Base-by-base conservation (phyloP, 1,140 invertebrate genomes). In the Coelopa frigida region DNA sequence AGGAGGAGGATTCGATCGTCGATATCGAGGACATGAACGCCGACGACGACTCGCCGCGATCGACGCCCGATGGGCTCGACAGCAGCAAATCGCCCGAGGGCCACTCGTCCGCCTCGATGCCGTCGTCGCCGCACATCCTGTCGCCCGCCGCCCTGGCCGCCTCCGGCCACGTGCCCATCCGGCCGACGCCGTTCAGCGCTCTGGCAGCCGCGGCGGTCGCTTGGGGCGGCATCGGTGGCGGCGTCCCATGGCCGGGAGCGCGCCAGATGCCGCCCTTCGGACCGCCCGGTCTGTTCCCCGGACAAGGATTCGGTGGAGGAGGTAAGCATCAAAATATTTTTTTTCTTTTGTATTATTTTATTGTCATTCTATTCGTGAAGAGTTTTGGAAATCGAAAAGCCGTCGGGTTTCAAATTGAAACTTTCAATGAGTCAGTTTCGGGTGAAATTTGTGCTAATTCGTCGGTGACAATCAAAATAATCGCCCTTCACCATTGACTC, bases 171-270 rank as follows among this genome's bases (percentile, higher is more conserved):
- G 73, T 73, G 12, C 77, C 76, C 40, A 81, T 82, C 17, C 60
- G 80, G 52, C 80, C 80, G 27, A 83, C 79, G 22, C 79, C 81
- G 4, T 82, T 82, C 59, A 80, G 76, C 48, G 80, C 80, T 12
- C 48, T 82, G 24, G 80, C 80, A 17, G 80, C 79, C 26, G 80
- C 79, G 51, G 77, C 77, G 12, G 74, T 78, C 10, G 78, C 76
- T 12, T 81, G 75, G 61, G 74, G 78, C 12, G 63, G 80, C 35
- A 75, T 78, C 41, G 80, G 79, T 48, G 75, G 78, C 44, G 76
- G 77, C n/a, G 74, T 80, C 7, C 76, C 77, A 41, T 78, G 75
- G 58, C 71, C 80, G 51, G 73, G 68, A 23, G 71, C 78, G 45
- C 74, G 80, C 74, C 72, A 73, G 57, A 65, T 67, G 58, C 51